Evolutionary conservation across 2,797 vertebrate genomes (phyloP), one percentile per base, ranked within the genome.

Genomic region (Ceyx erithaca): DNA sequence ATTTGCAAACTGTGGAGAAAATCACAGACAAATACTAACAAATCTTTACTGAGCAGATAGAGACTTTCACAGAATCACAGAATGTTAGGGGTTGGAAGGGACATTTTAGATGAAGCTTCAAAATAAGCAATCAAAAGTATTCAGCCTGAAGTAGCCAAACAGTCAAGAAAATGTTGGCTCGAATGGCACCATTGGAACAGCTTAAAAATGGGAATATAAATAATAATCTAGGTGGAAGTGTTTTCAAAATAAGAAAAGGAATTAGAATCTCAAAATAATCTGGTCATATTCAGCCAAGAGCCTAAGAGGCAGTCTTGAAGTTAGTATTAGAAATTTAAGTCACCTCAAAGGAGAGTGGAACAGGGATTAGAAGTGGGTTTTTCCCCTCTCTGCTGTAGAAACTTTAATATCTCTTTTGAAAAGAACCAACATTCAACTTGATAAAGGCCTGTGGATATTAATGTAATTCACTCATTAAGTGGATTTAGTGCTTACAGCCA

Each of bases 381-480:
- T 13, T 15, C 13, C 3, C 5, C 20, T 30, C 2, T 35, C 28
- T 30, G 14, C 17, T 3, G 17, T 28, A 85, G 59, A 87, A 94
- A 45, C 12, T 58, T 63, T 14, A n/a, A 59, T 7, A 85, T 25
- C 2, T 73, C 14, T 59, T 83, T 46, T 59, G 15, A 81, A 75
- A 51, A 80, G 55, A 76, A 5, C 3, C 40, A 63, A 14, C 26
- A 66, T 35, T 83, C 21, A 83, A 6, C 45, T 59, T 63, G 18
- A 63, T 26, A 67, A 79, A 80, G 55, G 35, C n/a, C 43, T 70
- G 19, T 41, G 45, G 22, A 18, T 81, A 41, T 59, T 75, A 66
- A 72, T 16, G 30, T 31, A 69, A 89, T 70, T 72, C 69, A 63
- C 43, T 72, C 43, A 85, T 89, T 80, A 89, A 80, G 51, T 54